Base-by-base conservation (phyloP, 2,888 invertebrate genomes). In the Siphonodentalium dalli region DNA sequence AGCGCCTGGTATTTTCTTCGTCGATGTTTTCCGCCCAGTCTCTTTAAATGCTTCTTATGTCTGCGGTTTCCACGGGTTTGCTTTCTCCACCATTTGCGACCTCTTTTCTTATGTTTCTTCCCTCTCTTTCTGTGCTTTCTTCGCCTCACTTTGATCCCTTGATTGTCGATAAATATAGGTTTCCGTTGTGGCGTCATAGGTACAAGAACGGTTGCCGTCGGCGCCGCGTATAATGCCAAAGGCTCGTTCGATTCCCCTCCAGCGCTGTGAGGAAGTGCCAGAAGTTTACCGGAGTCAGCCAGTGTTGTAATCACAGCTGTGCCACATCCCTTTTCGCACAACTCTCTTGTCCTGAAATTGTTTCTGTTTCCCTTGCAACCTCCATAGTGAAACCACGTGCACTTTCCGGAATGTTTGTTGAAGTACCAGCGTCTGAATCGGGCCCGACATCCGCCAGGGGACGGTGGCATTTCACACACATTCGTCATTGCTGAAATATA, bases 341-440 rank as follows among this genome's bases (percentile, higher is more conserved):
- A 66, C 6, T 50, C 55, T 46, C 66, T 67, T 31, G 63, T 63
- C 50, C 63, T 65, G 55, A 75, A 75, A 42, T 74, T 74, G 52
- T 75, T 75, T 40, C 65, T 55, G 54, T 75, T 75, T 7, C 74
- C 74, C 8, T 66, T 61, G 53, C 75, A 75, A 13, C 75, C 75
- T 39, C 74, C 69, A 49, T 64, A 75, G 13, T 63, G 68, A 46
- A 75, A 74, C 65, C 69, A 69, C 20, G 63, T 65, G 50, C 75
- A 75, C 21, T 69, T 58, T n/a, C 68, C 65, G 24, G 66, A 57
- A 44, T 71, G 67, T 5, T 67, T 67, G 50, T 75, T 72, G 52
- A 61, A 74, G 52, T 72, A 71, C 75, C 75, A 75, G 6, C 75
- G 61, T 18, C 63, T 65, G 49, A 69, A 74, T 26, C 64, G 56